Evolutionary conservation across 1,140 invertebrate species (phyloP).

Genomic region (Hyles vespertilio): DNA sequence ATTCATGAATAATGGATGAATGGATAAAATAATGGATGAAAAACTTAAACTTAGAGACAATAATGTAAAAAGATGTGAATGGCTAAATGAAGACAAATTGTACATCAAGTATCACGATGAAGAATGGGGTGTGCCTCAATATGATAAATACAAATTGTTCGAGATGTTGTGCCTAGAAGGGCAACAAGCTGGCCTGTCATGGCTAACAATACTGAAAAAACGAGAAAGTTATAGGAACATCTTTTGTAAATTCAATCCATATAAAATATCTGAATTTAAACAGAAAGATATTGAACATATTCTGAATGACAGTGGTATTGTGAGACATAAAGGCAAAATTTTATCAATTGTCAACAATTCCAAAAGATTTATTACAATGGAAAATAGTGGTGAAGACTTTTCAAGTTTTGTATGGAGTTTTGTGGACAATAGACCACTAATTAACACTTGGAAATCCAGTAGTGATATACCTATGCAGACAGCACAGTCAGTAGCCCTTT

Average conservation of each 20-base stretch:
- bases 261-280: constrained; percentile 37
- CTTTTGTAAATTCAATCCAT: constrained; percentile 51
- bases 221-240: constrained; percentile 48
- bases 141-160: constrained; percentile 43
- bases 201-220: constrained; percentile 63
- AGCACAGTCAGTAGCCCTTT: constrained; percentile 37
- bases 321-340: constrained; percentile 60
- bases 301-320: constrained; percentile 34
- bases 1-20: too few relatives aligned
- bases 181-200: constrained; percentile 64
- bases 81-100: constrained; percentile 50
- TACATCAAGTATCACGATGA: constrained; percentile 61
- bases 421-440: constrained; percentile 44
- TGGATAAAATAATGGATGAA: background rate
- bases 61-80: constrained; percentile 40
- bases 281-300: constrained; percentile 34
- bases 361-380: constrained; percentile 49
- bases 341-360: constrained; percentile 58
- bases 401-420: constrained; percentile 58
- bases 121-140: constrained; percentile 59
- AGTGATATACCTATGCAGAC: constrained; percentile 50
- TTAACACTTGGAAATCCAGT: constrained; percentile 44
- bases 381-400: constrained; percentile 46
- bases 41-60: constrained; percentile 5
- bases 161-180: constrained; percentile 69